phyloP scores from a whole-genome alignment of 2,888 invertebrate genomes.

The Proisotoma minuta region DNA sequence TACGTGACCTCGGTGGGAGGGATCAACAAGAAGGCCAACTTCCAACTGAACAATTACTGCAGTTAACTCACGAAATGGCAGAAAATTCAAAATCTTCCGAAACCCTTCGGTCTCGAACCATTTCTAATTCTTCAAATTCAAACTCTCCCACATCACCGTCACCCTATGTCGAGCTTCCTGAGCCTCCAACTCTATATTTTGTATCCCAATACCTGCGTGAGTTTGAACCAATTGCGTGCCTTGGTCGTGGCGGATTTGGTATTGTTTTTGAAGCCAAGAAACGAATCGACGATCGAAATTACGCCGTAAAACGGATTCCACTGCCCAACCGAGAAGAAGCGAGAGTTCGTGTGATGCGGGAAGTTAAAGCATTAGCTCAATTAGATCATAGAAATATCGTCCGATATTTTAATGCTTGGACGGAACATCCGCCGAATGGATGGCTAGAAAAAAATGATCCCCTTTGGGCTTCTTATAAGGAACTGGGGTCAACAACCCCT shows the following conservation, averaged over 20 bases:
- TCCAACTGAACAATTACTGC: no score
- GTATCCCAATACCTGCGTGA: conserved; percentile 69
- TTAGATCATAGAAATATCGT: conserved; percentile 94
- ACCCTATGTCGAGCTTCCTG: background rate
- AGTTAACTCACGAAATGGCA: no score
- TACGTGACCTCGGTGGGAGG: conserved; percentile 31
- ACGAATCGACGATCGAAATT: conserved; percentile 86
- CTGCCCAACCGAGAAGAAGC: conserved; percentile 72
- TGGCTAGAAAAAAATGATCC: conserved; percentile 81
- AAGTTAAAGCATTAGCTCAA: conserved; percentile 90
- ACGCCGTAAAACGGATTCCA: conserved; percentile 91
- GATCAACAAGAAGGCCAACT: conserved; percentile 35
- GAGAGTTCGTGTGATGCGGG: conserved; percentile 82
- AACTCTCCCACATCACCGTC: background rate
- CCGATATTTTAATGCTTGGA: conserved; percentile 86
- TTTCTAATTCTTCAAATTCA: background rate
- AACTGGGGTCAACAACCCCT: background rate
- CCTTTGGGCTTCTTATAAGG: conserved; percentile 54
- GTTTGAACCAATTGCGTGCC: conserved; percentile 72
- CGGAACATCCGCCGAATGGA: conserved; percentile 80
- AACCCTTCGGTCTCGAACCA: no score
- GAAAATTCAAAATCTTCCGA: no score
- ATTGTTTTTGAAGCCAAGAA: conserved; percentile 92
- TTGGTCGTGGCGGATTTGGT: conserved; percentile 91
- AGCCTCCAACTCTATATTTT: background rate